Base-by-base conservation (phyloP, 2,113 vertebrate genomes). In the Zeus faber region DNA sequence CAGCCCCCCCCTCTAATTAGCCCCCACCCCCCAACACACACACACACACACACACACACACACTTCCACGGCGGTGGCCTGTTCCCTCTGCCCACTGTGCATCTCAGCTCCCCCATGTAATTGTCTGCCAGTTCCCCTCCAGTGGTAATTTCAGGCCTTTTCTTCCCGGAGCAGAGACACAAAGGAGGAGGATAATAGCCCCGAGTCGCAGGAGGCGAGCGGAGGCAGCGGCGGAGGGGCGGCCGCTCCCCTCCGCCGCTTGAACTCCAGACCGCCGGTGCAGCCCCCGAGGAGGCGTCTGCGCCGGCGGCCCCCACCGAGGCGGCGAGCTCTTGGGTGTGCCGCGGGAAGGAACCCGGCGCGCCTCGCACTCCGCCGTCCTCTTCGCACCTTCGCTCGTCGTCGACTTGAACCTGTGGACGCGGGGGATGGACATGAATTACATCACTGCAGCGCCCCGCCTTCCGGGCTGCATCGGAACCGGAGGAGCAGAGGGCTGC, bases 11-110 rank as follows among this genome's bases (percentile, higher is more conserved):
- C 87, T 89, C 91, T 94, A 94, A 93, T 94, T 93, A 91, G 91
- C 90, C 91, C 90, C 89, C 62, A 75, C 57, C 74, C 77, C 74
- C 88, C 31, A 33, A 7, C 31, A 33, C 31, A 7, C 2, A 2
- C 31, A 33, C 31, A 7, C 2, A 2, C 31, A 33, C 31, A n/a
- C 31, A 29, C 27, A 4, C 27, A 29, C n/a, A n/a, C n/a, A n/a
- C n/a, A n/a, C n/a, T 91, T 87, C 89, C 91, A 84, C 88, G 90
- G 92, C 78, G 91, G 91, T 90, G 88, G 90, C 90, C 92, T 92
- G 90, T 92, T 92, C 92, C 93, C 94, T 91, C 70, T 70, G 67
- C 79, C 77, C 76, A 71, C 80, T 79, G 68, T 84, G 82, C 56
- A 65, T 76, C 91, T 92, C 89, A 84, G 86, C 89, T 91, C 87